Evolutionary conservation across 1,140 invertebrate genomes (phyloP).

Genomic region (Temnothorax longispinosus): DNA sequence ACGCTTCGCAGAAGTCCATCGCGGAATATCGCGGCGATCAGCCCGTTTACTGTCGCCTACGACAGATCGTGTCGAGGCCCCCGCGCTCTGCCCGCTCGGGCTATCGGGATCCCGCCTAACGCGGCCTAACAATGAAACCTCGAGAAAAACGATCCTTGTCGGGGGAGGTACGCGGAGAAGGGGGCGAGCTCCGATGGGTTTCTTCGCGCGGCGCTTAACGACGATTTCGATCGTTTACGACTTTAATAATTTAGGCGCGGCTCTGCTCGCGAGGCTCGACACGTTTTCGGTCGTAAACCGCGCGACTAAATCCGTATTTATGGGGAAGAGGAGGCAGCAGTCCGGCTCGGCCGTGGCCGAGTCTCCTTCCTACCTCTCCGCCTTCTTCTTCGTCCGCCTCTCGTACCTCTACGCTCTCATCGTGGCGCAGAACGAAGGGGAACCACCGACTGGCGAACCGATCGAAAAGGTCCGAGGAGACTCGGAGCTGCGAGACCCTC

Average conservation of each 20-base stretch:
- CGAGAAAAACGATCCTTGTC: conserved; percentile 77
- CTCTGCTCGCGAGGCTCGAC: conserved; percentile 83
- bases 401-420: conserved; percentile 21
- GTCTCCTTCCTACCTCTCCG: conserved; percentile 49
- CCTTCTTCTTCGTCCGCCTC: conserved; percentile 24
- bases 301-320: conserved; percentile 85
- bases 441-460: conserved; percentile 5
- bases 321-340: conserved; percentile 81
- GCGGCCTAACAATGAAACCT: conserved; percentile 75
- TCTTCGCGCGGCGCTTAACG: conserved; percentile 83
- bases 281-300: conserved; percentile 85
- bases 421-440: background rate
- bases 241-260: conserved; percentile 86
- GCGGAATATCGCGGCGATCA: conserved; percentile 55
- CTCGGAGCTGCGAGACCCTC: conserved; percentile 4
- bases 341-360: conserved; percentile 70
- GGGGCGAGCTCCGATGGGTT: conserved; percentile 65
- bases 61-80: background rate
- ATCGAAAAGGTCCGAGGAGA: conserved; percentile 22
- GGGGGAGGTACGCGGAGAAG: conserved; percentile 62
- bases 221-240: conserved; percentile 86
- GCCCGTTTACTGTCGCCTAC: conserved; percentile 64
- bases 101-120: conserved; percentile 45
- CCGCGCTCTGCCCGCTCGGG: background rate
- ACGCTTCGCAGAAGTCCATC: conserved; percentile 47